Conservation (phyloP, 2,797 vertebrate genomes). For the Hydrocynus forskahlii region DNA sequence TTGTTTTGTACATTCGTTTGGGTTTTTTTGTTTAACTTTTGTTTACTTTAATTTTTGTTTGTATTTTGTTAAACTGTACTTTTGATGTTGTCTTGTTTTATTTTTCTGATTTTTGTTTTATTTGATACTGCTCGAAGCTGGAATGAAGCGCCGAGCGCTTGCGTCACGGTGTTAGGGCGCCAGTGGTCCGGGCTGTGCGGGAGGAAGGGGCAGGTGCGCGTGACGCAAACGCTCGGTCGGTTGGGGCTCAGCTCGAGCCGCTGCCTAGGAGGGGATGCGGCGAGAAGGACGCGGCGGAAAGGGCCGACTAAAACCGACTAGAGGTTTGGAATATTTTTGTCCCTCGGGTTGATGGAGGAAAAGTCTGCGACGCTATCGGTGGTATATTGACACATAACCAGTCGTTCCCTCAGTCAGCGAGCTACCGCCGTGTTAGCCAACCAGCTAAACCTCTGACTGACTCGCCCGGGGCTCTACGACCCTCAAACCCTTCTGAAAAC, state of each 20-base stretch:
- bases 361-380: neutral
- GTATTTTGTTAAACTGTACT: too few relatives aligned
- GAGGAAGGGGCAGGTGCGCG: neutral
- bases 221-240: conserved; percentile 20
- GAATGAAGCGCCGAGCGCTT: too few relatives aligned
- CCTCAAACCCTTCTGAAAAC: too few relatives aligned
- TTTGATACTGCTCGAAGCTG: too few relatives aligned
- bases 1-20: neutral
- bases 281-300: neutral
- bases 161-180: too few relatives aligned
- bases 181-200: neutral
- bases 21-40: neutral
- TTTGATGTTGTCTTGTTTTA: too few relatives aligned
- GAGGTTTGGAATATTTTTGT: neutral
- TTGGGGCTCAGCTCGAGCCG: neutral
- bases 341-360: neutral
- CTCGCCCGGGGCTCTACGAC: too few relatives aligned
- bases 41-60: neutral
- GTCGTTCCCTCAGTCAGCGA: neutral
- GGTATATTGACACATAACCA: conserved; percentile 19
- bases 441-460: neutral
- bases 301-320: neutral
- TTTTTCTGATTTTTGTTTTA: too few relatives aligned
- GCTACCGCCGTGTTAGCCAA: neutral
- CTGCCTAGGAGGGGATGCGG: neutral